Base-by-base conservation (phyloP, 2,797 vertebrate genomes). In the Propithecus perrieri region DNA sequence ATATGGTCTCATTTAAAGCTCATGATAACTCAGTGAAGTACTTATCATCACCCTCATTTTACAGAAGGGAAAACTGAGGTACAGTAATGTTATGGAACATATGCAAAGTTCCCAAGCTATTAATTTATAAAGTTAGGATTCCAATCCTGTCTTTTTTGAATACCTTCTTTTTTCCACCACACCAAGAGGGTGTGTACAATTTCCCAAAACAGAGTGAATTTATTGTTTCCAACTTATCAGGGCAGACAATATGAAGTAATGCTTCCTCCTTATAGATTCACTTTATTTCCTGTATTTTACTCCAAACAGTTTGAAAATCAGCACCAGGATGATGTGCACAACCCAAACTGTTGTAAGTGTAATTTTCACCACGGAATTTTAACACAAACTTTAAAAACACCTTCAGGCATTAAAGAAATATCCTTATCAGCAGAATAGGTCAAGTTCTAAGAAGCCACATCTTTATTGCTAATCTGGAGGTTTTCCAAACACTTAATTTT, bases 381-480 rank as follows among this genome's bases (percentile, higher is more conserved):
- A 85, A 33, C 85, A n/a, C 28, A 24, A 67, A 89, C 38, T 84
- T 90, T 63, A 30, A 80, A 74, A 94, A 57, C 50, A 86, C 67
- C 67, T 79, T 85, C n/a, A 20, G 63, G 33, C 74, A 80, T 88
- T 84, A 75, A 69, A 92, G 74, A 96, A 94, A 83, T 46, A 94
- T 28, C 57, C 74, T 33, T 26, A 43, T 84, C 15, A 5, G 35
- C 43, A 41, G 26, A 89, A 1, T 24, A 86, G 71, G 46, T 46
- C 88, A 55, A 65, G 18, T 61, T 74, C 76, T 93, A 93, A 79
- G 84, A 85, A 96, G 85, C 20, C 35, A 46, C 41, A 24, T 76
- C 85, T 85, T 84, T 38, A 53, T 1, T 71, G 89, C 85, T 92
- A 63, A 89, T 61, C 91, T 22, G 75, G 35, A 89, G 33, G 11